These are phyloP conservation scores for Catamblyrhynchus diadema DNA, from an alignment of 2,797 vertebrate genomes.

Conservation along the genomic window DNA sequence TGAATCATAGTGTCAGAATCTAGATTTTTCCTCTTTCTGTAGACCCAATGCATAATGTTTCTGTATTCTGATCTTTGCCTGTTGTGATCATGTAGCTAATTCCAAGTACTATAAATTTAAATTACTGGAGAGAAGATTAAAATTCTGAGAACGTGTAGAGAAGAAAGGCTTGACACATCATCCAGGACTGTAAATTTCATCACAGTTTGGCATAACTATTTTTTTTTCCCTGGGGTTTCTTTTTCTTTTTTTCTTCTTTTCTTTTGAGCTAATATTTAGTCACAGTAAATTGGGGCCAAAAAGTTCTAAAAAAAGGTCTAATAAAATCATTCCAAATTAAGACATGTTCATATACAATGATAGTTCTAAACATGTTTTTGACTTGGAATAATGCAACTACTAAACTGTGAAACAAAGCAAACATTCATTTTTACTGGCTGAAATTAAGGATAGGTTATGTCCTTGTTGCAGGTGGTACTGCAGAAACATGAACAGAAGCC, in stretches of 20 bases:
- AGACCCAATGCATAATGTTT: background rate
- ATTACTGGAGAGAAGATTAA: background rate
- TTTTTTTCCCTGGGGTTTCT: background rate
- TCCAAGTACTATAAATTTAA: background rate
- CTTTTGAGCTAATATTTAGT: background rate
- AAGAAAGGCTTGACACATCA: fast-evolving
- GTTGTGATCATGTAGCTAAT: background rate
- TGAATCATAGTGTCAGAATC: background rate
- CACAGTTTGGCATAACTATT: background rate
- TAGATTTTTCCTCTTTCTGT: background rate
- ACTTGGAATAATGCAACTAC: background rate
- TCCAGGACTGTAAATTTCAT: background rate
- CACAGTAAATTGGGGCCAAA: background rate
- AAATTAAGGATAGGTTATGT: background rate
- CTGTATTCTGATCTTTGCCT: background rate
- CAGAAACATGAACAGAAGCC: conserved; percentile 84
- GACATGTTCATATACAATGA: background rate
- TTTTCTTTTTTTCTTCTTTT: background rate
- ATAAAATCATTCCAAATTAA: background rate
- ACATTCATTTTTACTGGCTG: background rate
- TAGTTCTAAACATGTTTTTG: background rate
- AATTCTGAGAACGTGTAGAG: background rate
- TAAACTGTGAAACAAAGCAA: conserved; percentile 2
- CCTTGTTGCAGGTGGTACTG: conserved; percentile 84
- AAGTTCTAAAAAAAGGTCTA: background rate